Evolutionary conservation across 1,140 invertebrate genomes (phyloP).

Genomic region (Whitmania pigra): DNA sequence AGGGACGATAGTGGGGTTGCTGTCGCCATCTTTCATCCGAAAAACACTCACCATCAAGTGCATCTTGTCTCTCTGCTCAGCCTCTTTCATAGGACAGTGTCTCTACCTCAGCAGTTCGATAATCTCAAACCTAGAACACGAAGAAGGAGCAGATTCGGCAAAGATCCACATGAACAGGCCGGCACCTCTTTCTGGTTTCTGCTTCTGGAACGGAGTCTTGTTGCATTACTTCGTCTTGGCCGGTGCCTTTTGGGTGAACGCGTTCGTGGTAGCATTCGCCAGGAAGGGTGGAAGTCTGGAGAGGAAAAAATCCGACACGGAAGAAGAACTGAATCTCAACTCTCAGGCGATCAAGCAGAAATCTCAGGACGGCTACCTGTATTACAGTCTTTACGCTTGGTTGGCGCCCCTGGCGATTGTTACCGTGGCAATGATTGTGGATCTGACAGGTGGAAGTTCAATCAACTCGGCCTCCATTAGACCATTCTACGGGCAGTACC

Average conservation of each 20-base stretch:
- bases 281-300: not conserved
- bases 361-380: not conserved
- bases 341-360: not conserved
- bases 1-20: not conserved
- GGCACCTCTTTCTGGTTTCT: not conserved
- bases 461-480: not conserved
- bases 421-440: not conserved
- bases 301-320: not conserved
- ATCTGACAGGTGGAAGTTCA: not conserved
- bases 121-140: not conserved
- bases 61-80: not conserved
- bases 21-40: not conserved
- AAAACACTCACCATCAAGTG: not conserved
- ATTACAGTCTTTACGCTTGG: not conserved
- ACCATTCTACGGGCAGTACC: slow-evolving; percentile 9
- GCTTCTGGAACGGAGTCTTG: not conserved
- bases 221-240: slow-evolving; percentile 2
- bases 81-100: not conserved
- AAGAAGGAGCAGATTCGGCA: not conserved
- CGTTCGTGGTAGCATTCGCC: not conserved
- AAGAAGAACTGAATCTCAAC: not conserved
- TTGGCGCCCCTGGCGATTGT: not conserved
- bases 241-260: not conserved
- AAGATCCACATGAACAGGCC: not conserved
- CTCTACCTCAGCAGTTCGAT: not conserved